Evolutionary conservation across 2,797 vertebrate genomes (phyloP).

Genomic region (Scolopax bukidnonensis): DNA sequence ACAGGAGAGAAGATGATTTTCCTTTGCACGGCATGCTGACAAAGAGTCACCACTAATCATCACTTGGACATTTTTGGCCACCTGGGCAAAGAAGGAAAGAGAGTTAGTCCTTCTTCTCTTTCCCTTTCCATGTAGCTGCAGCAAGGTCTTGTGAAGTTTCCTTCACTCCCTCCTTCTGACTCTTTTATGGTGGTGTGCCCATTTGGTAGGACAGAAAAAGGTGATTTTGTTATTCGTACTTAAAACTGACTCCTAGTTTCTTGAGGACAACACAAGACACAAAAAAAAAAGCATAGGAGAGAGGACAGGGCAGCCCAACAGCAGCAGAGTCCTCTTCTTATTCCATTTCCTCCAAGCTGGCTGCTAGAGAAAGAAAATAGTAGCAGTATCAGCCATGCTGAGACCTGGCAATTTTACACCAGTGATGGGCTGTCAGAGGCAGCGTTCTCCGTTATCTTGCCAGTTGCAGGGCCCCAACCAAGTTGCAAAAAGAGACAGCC

Average conservation of each 20-base stretch:
- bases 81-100: neutral
- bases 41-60: neutral
- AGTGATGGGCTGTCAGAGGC: neutral
- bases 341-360: neutral
- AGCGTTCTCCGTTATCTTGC: neutral
- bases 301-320: neutral
- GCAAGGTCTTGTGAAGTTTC: neutral
- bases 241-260: neutral
- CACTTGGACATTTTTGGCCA: neutral
- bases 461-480: neutral
- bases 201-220: neutral
- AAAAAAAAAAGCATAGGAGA: neutral
- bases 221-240: neutral
- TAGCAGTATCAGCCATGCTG: neutral
- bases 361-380: neutral
- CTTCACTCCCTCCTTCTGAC: neutral
- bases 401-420: slow-evolving; percentile 18
- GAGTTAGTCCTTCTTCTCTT: neutral
- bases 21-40: neutral
- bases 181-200: neutral
- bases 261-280: neutral
- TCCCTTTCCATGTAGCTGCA: neutral
- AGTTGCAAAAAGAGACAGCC: neutral
- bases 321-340: neutral
- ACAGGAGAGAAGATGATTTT: neutral